Percentiles rank a stretch among this genome's conserved stretches.
These are phyloP conservation scores for Odocoileus hemionus DNA, from an alignment of 2,113 vertebrate genomes.

Conservation along the genomic window DNA sequence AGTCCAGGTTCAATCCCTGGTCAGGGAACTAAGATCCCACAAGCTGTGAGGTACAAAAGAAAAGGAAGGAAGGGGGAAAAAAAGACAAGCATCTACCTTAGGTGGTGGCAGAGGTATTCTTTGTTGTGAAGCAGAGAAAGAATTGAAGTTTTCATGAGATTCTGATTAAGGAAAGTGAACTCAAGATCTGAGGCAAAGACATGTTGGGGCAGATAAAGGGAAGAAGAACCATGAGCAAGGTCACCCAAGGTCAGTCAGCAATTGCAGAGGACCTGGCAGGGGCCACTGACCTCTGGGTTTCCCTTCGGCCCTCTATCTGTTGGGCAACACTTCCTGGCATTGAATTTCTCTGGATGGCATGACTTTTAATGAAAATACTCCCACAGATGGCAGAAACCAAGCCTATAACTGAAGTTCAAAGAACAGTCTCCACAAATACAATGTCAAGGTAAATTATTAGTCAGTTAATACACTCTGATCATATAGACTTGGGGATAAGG, in stretches of 20 bases:
- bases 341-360: conserved; percentile 37
- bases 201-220: not conserved
- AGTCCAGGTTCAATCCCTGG: not conserved
- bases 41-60: not conserved
- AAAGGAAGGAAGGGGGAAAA: not conserved
- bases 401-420: not conserved
- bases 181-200: not conserved
- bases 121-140: not conserved
- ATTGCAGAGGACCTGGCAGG: not conserved
- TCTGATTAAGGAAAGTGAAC: not conserved
- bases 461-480: not conserved
- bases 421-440: not conserved
- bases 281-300: not conserved
- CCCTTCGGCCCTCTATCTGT: not conserved
- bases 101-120: not conserved
- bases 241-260: not conserved
- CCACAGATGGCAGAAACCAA: not conserved
- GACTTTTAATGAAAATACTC: conserved; percentile 3
- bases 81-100: not conserved
- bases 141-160: not conserved
- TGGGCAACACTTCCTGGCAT: conserved; percentile 42
- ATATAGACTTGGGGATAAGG: not conserved
- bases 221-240: not conserved
- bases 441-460: not conserved
- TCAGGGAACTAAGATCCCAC: not conserved